Base-by-base conservation (phyloP, 2,113 vertebrate genomes). In the Beaufortia kweichowensis region DNA sequence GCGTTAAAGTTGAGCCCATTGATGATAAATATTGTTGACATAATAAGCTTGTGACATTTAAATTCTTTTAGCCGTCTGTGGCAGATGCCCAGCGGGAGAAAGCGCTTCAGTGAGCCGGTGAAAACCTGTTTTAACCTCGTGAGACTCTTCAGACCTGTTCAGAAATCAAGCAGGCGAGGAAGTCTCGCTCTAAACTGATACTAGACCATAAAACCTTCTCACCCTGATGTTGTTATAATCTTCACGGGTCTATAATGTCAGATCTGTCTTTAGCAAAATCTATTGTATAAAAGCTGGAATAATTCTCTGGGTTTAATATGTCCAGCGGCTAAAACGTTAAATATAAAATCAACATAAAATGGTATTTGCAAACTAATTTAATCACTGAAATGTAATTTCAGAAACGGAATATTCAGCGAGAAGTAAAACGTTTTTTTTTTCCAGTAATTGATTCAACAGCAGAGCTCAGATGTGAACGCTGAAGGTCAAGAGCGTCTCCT, bases 41-140 rank as follows among this genome's bases (percentile, higher is more conserved):
- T 59, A 67, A 79, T 77, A 78, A 83, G 74, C 81, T 85, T 84
- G 79, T 84, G 67, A 84, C 83, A 41, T 77, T 82, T 78, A 63
- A 79, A 86, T 64, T 28, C 35, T 55, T 24, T 57, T 28, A 66
- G 21, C 17, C 2, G 60, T 6, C 29, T 7, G 17, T 15, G 41
- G 21, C 5, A 14, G 74, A 76, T 28, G 11, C 46, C 74, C 70
- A 9, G 15, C 21, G 21, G 63, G 74, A 65, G 19, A 31, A 64
- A 26, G 10, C 15, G 46, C 60, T 64, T 29, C 46, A 29, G 17
- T 56, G 62, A 76, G 14, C 73, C 23, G 41, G 35, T 48, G 60
- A 33, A 62, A 75, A 55, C 31, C 31, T 28, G 61, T 41, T 39
- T 39, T 46, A 35, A 60, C 70, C 70, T 35, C 39, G 29, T 19